Base-by-base conservation (phyloP, 2,888 invertebrate species). In the Nymphalis c-album region DNA sequence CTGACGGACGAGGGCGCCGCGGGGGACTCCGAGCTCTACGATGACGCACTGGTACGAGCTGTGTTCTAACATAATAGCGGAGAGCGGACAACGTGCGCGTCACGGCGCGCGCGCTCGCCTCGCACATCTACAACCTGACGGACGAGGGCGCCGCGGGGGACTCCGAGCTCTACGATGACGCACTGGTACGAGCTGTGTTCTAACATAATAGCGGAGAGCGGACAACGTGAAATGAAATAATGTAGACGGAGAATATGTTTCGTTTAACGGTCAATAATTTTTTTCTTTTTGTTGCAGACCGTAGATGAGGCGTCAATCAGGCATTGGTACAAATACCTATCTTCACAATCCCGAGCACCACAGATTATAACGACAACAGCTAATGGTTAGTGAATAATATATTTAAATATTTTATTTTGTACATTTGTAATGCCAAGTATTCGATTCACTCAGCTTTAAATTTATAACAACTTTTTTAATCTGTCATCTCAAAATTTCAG, bases 71-170 rank as follows among this genome's bases (percentile, higher is more conserved):
- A n/a, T n/a, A n/a, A n/a, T n/a, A n/a, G n/a, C n/a, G n/a, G n/a
- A n/a, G n/a, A n/a, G 87, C 93, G 0, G 85, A 89, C 62, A 97
- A 98, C 85, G 95, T 97, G 0, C 94, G 94, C 78, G 87, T 95
- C 17, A 93, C 97, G 46, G 97, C 97, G 1, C 96, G 98, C 80
- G 95, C 97, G 0, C 92, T 99, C 64, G 97, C 97, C 53, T 96
- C 94, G 35, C 95, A 96, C 80, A 91, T 97, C 59, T 97, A 96
- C 86, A 96, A 96, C 85, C 87, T 96, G 8, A 94, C 95, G 0
- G 88, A 78, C 0, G 87, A 88, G 3, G 70, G 74, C 0, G 84
- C 76, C 40, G 77, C 78, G 0, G 85, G 87, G n/a, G 90, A 92
- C 45, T 61, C 74, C 0, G 93, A 94, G 61, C 91, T 97, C 16